Evolutionary conservation across 2,797 vertebrate species (phyloP).

Genomic region (Anableps anableps): DNA sequence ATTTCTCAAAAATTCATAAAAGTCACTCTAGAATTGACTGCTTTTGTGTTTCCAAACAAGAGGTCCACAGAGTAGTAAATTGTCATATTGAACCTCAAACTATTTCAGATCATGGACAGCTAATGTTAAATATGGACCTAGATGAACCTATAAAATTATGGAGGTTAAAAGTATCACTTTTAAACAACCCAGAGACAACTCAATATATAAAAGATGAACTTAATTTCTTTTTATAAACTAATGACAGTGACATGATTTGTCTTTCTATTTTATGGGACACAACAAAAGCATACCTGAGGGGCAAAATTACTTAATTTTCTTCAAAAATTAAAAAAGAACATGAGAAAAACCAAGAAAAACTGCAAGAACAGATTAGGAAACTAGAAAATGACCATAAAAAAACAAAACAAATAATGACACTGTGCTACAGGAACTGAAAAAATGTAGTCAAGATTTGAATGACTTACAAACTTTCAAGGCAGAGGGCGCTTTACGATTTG

Average conservation of each 20-base stretch:
- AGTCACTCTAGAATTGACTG: constrained; percentile 3
- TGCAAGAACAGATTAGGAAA: constrained; percentile 1
- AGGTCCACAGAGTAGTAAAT: not conserved
- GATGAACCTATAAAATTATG: not conserved
- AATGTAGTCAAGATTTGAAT: not conserved
- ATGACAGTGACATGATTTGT: not conserved
- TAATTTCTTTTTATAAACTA: not conserved
- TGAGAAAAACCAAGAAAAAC: not conserved
- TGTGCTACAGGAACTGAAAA: not conserved
- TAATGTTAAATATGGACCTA: not conserved
- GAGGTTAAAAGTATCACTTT: constrained; percentile 9
- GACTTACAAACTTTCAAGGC: too few species aligned
- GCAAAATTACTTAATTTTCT: not conserved
- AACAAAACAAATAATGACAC: not conserved
- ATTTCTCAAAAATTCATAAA: not conserved
- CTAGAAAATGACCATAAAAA: not conserved
- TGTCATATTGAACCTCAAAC: constrained; percentile 4
- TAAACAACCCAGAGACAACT: not conserved
- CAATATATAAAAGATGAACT: not conserved
- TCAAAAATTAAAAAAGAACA: not conserved
- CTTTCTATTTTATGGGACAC: constrained; percentile 4
- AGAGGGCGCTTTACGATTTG: too few species aligned
- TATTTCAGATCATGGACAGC: not conserved
- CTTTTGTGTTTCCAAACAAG: constrained; percentile 2
- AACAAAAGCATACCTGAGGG: not conserved